phyloP scores from a whole-genome alignment of 2,797 vertebrate species.

The Fistularia commersonii region DNA sequence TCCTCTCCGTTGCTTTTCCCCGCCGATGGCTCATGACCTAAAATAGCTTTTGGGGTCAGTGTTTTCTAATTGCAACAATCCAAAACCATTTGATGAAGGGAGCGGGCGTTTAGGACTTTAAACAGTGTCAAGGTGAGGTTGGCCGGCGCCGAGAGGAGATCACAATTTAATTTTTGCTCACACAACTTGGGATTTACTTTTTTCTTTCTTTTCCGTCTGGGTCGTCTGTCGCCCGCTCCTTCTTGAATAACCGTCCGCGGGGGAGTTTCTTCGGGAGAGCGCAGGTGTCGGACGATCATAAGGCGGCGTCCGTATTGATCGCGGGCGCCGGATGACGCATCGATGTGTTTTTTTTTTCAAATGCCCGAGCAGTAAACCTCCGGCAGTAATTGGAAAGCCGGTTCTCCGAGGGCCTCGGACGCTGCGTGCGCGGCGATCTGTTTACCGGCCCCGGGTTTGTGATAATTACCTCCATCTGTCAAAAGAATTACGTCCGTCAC shows the following conservation, averaged over 20 bases:
- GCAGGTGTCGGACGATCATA: background rate
- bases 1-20: constrained; percentile 61
- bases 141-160: no score
- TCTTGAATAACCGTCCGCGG: constrained; percentile 5
- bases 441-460: no score
- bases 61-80: constrained; percentile 74
- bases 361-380: constrained; percentile 23
- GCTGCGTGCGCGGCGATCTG: no score
- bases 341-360: constrained; percentile 13
- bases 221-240: no score
- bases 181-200: no score
- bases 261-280: constrained; percentile 14
- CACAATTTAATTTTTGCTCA: no score
- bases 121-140: constrained; percentile 9
- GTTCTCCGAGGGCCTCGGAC: constrained; percentile 7
- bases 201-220: no score
- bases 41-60: constrained; percentile 59
- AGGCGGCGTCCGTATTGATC: constrained; percentile 13
- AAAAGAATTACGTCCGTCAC: no score
- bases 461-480: no score
- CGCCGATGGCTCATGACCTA: constrained; percentile 54
- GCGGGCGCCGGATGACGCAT: constrained; percentile 17
- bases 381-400: constrained; percentile 31
- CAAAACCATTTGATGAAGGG: constrained; percentile 57
- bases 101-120: constrained; percentile 58